Evolutionary conservation across 2,113 vertebrate species (phyloP).

Genomic region (Chrysochloris asiatica): DNA sequence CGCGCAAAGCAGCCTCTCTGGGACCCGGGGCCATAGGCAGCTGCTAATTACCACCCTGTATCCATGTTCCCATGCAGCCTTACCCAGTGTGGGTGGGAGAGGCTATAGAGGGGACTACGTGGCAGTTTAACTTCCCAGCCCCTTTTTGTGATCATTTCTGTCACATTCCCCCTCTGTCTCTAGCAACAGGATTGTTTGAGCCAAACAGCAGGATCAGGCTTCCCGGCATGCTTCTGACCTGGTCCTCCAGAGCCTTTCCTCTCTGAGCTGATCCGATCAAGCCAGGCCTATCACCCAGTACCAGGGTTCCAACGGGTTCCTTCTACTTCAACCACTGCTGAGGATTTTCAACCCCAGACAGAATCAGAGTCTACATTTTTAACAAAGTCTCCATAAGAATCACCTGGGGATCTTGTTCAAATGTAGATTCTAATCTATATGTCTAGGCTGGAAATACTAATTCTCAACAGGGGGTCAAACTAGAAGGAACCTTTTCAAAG

Average conservation of each 20-base stretch:
- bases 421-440: not conserved
- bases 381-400: too few species aligned
- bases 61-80: not conserved
- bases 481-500: too few species aligned
- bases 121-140: conserved; percentile 32
- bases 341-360: too few species aligned
- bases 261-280: not conserved
- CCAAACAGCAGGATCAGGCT: not conserved
- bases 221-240: not conserved
- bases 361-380: too few species aligned
- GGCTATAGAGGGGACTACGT: not conserved
- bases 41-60: too few species aligned
- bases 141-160: not conserved
- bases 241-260: too few species aligned
- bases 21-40: not conserved
- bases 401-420: not conserved
- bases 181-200: not conserved
- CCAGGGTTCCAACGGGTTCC: too few species aligned
- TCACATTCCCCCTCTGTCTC: not conserved
- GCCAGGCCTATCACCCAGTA: not conserved
- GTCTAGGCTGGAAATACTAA: too few species aligned
- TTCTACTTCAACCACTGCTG: too few species aligned
- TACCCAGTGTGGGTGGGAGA: not conserved
- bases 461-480: too few species aligned
- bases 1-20: not conserved